These are phyloP conservation scores for Chymomyza caudatula DNA, from an alignment of 2,888 invertebrate species.

Conservation along the genomic window DNA sequence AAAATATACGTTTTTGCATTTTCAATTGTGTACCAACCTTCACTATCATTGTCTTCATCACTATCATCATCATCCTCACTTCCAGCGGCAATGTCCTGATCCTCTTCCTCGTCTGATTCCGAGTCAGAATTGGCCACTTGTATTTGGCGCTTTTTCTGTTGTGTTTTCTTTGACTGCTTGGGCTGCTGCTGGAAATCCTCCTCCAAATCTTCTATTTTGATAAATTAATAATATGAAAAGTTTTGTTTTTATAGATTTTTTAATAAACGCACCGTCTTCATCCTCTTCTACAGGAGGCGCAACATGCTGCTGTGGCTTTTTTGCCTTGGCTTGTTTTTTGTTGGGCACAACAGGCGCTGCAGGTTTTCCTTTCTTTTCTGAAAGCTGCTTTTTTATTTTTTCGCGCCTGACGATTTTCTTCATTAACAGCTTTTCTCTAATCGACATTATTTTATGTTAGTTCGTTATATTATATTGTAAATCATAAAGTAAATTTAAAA, in stretches of 20 bases:
- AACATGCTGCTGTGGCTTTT: slow-evolving; percentile 25
- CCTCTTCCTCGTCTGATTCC: slow-evolving; percentile 45
- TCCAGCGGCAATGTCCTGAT: slow-evolving; percentile 12
- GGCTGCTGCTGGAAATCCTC: slow-evolving; percentile 66
- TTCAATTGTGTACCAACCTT: slow-evolving; percentile 13
- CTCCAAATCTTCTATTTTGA: slow-evolving; percentile 54
- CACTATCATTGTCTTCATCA: slow-evolving; percentile 19
- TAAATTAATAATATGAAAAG: not conserved
- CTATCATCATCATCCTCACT: slow-evolving; percentile 24
- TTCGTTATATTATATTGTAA: slow-evolving; percentile 28
- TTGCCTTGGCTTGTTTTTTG: slow-evolving; percentile 7
- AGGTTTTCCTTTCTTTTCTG: slow-evolving; percentile 81
- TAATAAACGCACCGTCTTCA: slow-evolving; percentile 35
- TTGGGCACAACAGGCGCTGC: not conserved
- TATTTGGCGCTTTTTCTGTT: slow-evolving; percentile 56
- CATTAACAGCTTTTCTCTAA: slow-evolving; percentile 84
- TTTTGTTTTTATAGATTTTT: no score
- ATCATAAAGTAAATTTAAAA: slow-evolving; percentile 23
- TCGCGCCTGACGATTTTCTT: slow-evolving; percentile 88
- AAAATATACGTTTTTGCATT: not conserved
- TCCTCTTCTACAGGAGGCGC: slow-evolving; percentile 25
- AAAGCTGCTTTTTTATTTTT: slow-evolving; percentile 83
- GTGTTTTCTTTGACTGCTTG: slow-evolving; percentile 44
- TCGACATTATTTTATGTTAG: slow-evolving; percentile 62
- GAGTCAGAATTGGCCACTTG: slow-evolving; percentile 68